Percentiles rank a stretch among this genome's conserved stretches.
These are phyloP conservation scores for Micrasema minimum DNA, from an alignment of 1,140 invertebrate species.

Conservation along the genomic window DNA sequence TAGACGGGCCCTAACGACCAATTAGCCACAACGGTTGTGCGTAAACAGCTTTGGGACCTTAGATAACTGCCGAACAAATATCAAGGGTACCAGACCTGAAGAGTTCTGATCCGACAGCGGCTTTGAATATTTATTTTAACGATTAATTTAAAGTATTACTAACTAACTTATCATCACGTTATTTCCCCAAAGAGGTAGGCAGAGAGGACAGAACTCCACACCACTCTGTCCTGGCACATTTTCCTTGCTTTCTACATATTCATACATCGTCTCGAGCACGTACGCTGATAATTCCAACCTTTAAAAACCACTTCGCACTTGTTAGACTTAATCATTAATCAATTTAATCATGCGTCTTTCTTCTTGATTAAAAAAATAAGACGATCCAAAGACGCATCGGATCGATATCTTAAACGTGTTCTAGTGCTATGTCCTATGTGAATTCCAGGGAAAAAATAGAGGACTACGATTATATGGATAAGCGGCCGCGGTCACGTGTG, in stretches of 20 bases:
- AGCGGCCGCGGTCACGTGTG: too few relatives aligned
- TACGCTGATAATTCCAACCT: not conserved
- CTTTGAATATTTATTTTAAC: not conserved
- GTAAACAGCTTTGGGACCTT: slow-evolving; percentile 29
- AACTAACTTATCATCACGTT: too few relatives aligned
- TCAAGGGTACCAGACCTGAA: not conserved
- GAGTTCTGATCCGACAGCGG: not conserved
- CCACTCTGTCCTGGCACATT: too few relatives aligned
- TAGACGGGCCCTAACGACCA: slow-evolving; percentile 17
- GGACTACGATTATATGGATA: too few relatives aligned
- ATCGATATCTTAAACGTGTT: too few relatives aligned
- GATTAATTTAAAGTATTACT: not conserved
- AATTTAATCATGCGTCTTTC: not conserved
- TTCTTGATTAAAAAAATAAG: not conserved
- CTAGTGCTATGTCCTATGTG: too few relatives aligned
- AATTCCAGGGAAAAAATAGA: too few relatives aligned
- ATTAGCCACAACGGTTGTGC: slow-evolving; percentile 33
- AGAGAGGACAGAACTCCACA: too few relatives aligned
- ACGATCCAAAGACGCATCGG: not conserved
- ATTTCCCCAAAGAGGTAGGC: too few relatives aligned
- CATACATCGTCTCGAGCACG: not conserved
- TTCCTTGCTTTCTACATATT: too few relatives aligned
- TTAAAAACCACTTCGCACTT: not conserved
- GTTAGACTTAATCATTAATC: not conserved
- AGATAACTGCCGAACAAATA: slow-evolving; percentile 29